Evolutionary conservation across 2,113 vertebrate species (phyloP).

Genomic region (Sciurus niger): DNA sequence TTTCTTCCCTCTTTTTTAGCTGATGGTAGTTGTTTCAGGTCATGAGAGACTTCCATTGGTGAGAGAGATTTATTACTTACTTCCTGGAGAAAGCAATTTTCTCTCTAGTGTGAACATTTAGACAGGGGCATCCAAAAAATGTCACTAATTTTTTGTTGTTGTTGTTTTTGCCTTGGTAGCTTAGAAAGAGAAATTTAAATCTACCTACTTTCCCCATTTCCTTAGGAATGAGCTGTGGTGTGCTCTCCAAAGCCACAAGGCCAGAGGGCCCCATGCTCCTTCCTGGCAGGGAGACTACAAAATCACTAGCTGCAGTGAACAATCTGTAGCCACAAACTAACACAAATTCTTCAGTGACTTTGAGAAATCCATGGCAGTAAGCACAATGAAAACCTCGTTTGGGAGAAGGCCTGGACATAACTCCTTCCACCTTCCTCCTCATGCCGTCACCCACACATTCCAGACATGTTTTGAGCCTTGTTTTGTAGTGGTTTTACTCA

Average conservation of each 20-base stretch:
- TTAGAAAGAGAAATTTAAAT: conserved; percentile 54
- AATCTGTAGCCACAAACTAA: neutral
- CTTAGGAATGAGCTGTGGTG: neutral
- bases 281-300: neutral
- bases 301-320: neutral
- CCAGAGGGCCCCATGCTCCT: neutral
- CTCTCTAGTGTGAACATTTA: conserved; percentile 69
- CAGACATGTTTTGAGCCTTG: neutral
- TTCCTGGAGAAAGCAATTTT: conserved; percentile 70
- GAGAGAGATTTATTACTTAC: conserved; percentile 70
- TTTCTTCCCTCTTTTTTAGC: conserved; percentile 12
- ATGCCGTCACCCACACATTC: neutral
- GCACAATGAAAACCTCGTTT: rapidly evolving
- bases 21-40: conserved; percentile 48
- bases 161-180: neutral
- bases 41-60: conserved; percentile 31
- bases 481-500: neutral
- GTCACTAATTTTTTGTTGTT: neutral
- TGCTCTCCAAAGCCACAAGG: neutral
- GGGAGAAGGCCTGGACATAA: neutral
- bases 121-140: conserved; percentile 33
- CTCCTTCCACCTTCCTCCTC: neutral
- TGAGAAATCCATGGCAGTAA: neutral
- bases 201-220: neutral
- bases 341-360: neutral